These are phyloP conservation scores for Rotaria sp. DNA, from an alignment of 2,888 invertebrate genomes.

Conservation along the genomic window DNA sequence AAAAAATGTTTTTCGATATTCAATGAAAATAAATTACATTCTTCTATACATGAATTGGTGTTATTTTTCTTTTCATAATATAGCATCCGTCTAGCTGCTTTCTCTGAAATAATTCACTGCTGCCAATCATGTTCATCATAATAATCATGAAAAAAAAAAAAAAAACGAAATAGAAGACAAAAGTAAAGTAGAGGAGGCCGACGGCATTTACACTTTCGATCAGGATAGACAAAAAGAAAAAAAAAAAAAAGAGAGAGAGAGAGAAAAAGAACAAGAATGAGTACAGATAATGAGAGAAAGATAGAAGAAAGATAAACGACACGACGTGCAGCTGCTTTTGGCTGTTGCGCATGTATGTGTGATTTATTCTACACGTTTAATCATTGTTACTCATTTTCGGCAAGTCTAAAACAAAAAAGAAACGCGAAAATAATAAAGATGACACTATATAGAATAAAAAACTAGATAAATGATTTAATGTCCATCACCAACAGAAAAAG, in stretches of 20 bases:
- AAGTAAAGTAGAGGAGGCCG: conserved; percentile 15
- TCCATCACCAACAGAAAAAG: background rate
- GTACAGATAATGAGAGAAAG: background rate
- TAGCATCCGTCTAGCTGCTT: background rate
- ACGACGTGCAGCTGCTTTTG: background rate
- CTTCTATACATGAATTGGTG: background rate
- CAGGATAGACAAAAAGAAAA: background rate
- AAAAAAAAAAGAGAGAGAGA: background rate
- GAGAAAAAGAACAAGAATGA: background rate
- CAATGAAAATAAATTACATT: background rate
- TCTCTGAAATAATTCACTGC: conserved; percentile 19
- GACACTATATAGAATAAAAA: background rate
- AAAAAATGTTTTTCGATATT: background rate
- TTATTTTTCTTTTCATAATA: background rate
- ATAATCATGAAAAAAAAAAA: conserved; percentile 13
- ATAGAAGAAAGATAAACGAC: background rate
- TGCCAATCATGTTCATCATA: conserved; percentile 20
- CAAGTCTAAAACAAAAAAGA: background rate
- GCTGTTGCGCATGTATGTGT: background rate
- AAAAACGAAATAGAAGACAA: background rate
- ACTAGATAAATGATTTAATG: background rate
- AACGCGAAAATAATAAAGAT: background rate
- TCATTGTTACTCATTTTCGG: conserved; percentile 6
- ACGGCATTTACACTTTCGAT: conserved; percentile 19
- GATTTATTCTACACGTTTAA: conserved; percentile 4